Evolutionary conservation across 2,113 vertebrate genomes (phyloP).

Genomic region (Sula dactylatra): DNA sequence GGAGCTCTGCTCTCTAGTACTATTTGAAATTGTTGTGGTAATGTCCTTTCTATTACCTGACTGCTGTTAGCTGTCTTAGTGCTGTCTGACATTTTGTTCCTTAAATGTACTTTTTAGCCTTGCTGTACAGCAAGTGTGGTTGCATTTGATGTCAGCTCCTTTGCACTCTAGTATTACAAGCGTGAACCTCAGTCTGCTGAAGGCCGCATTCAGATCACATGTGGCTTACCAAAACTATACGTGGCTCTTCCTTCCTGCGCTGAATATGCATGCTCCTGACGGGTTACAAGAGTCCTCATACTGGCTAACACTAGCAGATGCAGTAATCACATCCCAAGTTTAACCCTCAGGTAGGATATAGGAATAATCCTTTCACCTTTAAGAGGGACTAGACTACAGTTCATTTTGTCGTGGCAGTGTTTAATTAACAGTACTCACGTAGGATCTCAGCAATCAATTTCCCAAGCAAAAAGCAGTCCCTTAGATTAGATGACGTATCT

Average conservation of each 20-base stretch:
- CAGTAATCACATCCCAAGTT: neutral
- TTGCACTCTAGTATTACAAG: neutral
- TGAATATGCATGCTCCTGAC: fast-evolving
- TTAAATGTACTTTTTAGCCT: neutral
- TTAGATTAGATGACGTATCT: neutral
- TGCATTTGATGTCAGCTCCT: neutral
- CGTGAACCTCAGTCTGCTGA: fast-evolving
- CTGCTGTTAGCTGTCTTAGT: neutral
- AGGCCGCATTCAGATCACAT: neutral
- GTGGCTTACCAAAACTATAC: neutral
- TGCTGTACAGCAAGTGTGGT: no score
- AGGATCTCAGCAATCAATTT: neutral
- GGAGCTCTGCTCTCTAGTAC: neutral
- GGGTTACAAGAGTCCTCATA: neutral
- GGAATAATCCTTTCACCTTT: neutral
- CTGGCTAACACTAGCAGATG: neutral
- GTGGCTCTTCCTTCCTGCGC: neutral
- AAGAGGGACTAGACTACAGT: neutral
- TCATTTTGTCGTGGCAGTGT: neutral
- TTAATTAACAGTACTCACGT: neutral
- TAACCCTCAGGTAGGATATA: neutral
- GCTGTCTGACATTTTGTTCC: neutral
- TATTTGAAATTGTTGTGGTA: neutral
- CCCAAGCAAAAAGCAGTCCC: neutral
- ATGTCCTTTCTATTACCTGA: neutral